Evolutionary conservation across 2,888 invertebrate genomes (phyloP).

Genomic region (Drosophila niveifrons): DNA sequence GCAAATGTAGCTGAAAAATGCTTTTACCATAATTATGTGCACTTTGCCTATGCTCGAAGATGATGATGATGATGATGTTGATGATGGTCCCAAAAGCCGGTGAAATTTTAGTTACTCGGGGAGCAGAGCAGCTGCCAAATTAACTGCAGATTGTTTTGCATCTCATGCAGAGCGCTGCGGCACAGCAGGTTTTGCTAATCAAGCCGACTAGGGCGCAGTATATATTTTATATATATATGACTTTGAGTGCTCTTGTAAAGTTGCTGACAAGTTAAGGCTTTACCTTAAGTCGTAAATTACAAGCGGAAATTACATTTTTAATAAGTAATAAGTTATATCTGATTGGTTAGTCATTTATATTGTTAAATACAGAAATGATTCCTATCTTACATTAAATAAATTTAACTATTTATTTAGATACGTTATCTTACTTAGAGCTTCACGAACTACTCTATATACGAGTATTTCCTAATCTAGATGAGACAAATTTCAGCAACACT

Average conservation of each 20-base stretch:
- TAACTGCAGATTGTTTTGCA: conserved; percentile 47
- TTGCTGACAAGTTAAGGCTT: background rate
- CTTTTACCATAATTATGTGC: conserved; percentile 58
- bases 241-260: background rate
- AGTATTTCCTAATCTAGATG: background rate
- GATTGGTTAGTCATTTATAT: background rate
- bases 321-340: background rate
- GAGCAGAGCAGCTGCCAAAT: conserved; percentile 41
- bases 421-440: background rate
- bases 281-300: background rate
- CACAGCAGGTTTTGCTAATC: conserved; percentile 51
- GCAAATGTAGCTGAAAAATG: conserved; percentile 46
- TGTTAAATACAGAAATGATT: background rate
- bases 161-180: conserved; percentile 32
- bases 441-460: background rate
- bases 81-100: conserved; percentile 14
- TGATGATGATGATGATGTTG: no score
- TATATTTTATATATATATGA: background rate
- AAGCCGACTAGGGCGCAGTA: conserved; percentile 38
- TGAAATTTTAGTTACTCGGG: conserved; percentile 45
- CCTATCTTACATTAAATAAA: background rate
- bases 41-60: conserved; percentile 17
- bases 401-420: background rate
- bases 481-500: background rate
- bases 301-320: background rate